A percentile compares a stretch with the other conserved stretches of the same genome.
These are phyloP conservation scores for Oxyruncus cristatus DNA, from an alignment of 2,113 vertebrate species.

Conservation along the genomic window DNA sequence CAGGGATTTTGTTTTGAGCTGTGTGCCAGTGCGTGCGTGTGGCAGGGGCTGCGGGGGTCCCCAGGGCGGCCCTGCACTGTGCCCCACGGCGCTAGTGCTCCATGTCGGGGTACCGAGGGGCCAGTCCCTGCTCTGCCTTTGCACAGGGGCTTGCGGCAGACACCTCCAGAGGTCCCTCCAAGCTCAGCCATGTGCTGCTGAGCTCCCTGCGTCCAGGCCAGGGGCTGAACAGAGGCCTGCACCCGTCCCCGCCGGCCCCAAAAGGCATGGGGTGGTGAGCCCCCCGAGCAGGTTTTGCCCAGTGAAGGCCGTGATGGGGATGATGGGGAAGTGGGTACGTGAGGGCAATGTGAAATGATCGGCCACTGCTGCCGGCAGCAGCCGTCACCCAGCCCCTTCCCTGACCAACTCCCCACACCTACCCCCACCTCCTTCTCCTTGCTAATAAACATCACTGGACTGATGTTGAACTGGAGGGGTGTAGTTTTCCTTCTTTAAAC, in stretches of 20 bases:
- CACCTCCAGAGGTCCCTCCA: conserved; percentile 63
- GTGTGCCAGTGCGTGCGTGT: accelerated
- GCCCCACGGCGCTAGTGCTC: not conserved
- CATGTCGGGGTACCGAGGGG: accelerated
- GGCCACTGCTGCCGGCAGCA: not conserved
- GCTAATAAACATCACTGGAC: not conserved
- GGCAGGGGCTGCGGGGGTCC: not conserved
- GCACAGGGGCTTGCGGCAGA: not conserved
- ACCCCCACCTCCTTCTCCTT: accelerated
- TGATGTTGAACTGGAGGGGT: not conserved
- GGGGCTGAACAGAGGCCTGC: not conserved
- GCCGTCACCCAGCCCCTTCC: accelerated
- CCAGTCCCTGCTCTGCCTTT: not conserved
- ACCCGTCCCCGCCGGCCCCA: accelerated
- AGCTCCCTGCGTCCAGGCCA: not conserved
- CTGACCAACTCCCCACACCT: not conserved
- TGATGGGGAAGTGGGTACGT: accelerated
- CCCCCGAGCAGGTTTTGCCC: not conserved
- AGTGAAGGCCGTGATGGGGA: accelerated
- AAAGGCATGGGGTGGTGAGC: accelerated
- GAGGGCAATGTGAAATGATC: accelerated
- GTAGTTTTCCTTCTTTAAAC: not conserved
- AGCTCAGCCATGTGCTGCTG: not conserved
- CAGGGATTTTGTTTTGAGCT: accelerated
- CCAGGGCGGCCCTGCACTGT: not conserved